Evolutionary conservation across 2,113 vertebrate species (phyloP).

Genomic region (Corythornis cristatus): DNA sequence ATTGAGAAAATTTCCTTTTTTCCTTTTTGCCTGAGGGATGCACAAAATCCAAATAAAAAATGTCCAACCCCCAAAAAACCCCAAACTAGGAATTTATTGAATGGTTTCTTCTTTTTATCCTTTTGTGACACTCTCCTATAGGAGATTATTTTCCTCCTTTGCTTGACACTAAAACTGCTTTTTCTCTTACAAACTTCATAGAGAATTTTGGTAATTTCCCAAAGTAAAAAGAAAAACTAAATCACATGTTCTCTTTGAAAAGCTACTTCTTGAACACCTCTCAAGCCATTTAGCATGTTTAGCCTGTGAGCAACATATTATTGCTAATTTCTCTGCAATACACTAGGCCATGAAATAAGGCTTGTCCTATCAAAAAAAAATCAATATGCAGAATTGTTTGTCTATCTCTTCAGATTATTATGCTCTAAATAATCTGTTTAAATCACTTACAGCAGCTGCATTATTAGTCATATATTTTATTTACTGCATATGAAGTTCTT

Average conservation of each 20-base stretch:
- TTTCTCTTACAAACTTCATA: neutral
- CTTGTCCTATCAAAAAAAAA: neutral
- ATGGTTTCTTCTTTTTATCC: neutral
- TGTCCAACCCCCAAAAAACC: neutral
- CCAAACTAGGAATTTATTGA: neutral
- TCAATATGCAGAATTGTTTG: rapidly evolving
- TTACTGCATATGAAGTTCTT: neutral
- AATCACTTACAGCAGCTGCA: neutral
- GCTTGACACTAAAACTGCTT: neutral
- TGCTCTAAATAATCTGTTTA: neutral
- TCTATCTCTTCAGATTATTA: neutral
- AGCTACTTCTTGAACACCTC: neutral
- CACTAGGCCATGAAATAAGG: neutral
- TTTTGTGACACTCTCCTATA: neutral
- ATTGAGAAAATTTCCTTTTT: neutral
- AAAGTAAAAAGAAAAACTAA: neutral
- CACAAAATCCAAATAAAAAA: neutral
- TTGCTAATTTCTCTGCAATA: neutral
- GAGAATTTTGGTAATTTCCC: neutral
- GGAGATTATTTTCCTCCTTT: neutral
- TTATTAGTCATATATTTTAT: neutral
- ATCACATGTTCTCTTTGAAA: neutral
- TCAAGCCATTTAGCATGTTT: neutral
- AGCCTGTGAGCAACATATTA: neutral
- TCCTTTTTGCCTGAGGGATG: neutral